Percentiles rank a stretch among this genome's conserved stretches.
phyloP scores from a whole-genome alignment of 2,888 invertebrate species.

The Cerastis rubricosa region DNA sequence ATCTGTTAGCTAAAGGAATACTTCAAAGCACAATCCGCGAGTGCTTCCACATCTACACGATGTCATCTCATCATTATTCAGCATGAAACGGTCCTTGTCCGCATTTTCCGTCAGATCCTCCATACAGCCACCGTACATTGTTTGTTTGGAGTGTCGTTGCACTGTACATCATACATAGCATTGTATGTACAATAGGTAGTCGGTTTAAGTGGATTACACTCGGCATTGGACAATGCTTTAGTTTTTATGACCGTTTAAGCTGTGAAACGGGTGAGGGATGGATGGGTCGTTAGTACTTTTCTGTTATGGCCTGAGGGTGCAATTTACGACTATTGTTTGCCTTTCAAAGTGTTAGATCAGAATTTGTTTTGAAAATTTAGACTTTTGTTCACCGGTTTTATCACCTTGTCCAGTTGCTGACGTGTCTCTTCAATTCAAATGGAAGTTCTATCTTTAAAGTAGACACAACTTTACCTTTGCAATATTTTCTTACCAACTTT shows the following conservation, averaged over 20 bases:
- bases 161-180: conserved; percentile 74
- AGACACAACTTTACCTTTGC: not conserved
- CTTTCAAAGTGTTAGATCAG: conserved; percentile 65
- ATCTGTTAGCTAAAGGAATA: conserved; percentile 68
- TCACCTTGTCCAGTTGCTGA: conserved; percentile 2
- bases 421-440: not conserved
- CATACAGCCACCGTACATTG: conserved; percentile 62
- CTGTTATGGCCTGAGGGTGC: conserved; percentile 74
- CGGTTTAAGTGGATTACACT: conserved; percentile 81
- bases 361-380: conserved; percentile 46
- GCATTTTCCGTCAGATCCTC: conserved; percentile 66
- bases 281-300: conserved; percentile 77
- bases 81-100: conserved; percentile 69
- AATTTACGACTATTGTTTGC: conserved; percentile 77
- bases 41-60: conserved; percentile 62
- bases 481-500: not conserved
- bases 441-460: not conserved
- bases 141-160: conserved; percentile 73
- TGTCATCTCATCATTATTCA: conserved; percentile 74
- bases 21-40: conserved; percentile 67
- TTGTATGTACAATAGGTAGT: conserved; percentile 72
- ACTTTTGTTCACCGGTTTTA: conserved; percentile 27
- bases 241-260: conserved; percentile 81
- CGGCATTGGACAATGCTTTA: conserved; percentile 80
- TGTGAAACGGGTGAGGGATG: conserved; percentile 74